These are phyloP conservation scores for Chelidonichthys spinosus DNA, from an alignment of 2,797 vertebrate genomes.

Conservation along the genomic window DNA sequence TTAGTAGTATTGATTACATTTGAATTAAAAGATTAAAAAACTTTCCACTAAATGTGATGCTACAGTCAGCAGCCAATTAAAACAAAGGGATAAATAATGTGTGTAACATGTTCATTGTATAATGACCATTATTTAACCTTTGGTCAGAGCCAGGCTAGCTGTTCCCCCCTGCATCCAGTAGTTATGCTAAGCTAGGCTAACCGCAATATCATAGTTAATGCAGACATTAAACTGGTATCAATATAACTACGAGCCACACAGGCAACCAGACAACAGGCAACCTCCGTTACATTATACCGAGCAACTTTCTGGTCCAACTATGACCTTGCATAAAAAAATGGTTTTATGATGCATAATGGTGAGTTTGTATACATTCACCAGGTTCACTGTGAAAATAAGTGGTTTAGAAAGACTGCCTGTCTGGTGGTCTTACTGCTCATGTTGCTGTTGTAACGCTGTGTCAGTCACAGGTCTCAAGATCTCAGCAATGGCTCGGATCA, in stretches of 20 bases:
- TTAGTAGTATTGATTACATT: neutral
- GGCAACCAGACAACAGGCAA: neutral
- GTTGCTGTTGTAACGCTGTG: neutral
- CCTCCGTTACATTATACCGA: neutral
- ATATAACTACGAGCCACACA: neutral
- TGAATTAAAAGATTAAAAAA: too few species aligned
- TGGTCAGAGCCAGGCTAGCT: neutral
- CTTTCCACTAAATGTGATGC: neutral
- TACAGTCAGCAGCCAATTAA: neutral
- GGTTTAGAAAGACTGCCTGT: neutral
- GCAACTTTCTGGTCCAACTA: conserved; percentile 2
- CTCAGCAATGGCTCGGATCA: conserved; percentile 1
- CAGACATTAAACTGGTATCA: neutral
- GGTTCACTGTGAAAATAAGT: neutral
- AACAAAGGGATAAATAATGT: neutral
- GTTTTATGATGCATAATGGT: conserved; percentile 1
- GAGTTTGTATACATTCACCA: neutral
- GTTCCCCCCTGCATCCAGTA: neutral
- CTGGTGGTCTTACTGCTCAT: neutral
- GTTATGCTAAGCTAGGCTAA: neutral
- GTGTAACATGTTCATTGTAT: neutral
- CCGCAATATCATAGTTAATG: too few species aligned
- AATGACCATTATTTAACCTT: too few species aligned
- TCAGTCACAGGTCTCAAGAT: conserved; percentile 1
- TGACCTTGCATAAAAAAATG: neutral